Evolutionary conservation across 2,888 invertebrate genomes (phyloP).

Genomic region (Tetheella fluctuosa): DNA sequence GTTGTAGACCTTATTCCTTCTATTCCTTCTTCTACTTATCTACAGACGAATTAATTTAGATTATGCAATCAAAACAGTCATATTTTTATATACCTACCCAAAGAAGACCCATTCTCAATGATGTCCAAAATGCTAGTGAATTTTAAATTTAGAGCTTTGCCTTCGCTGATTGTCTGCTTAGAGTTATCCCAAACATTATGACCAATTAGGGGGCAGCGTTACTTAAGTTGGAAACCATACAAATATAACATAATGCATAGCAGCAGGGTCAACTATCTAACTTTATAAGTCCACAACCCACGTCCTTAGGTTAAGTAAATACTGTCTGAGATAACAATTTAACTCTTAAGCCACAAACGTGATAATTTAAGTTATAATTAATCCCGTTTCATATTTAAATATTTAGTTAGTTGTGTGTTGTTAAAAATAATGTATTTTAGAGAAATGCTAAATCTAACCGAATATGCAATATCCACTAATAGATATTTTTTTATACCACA

Average conservation of each 20-base stretch:
- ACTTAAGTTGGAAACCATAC: not conserved
- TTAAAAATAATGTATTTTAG: not conserved
- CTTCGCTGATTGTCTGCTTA: no score
- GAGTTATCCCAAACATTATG: not conserved
- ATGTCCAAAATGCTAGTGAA: no score
- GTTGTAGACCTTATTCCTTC: no score
- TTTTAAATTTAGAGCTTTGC: no score
- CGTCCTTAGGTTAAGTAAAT: conserved; percentile 5
- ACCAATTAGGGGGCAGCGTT: not conserved
- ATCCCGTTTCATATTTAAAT: not conserved
- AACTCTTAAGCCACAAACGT: not conserved
- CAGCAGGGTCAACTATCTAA: conserved; percentile 19
- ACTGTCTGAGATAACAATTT: conserved; percentile 5
- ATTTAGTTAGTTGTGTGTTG: not conserved
- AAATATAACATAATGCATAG: conserved; percentile 11
- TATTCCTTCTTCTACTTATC: no score
- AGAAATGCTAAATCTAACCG: not conserved
- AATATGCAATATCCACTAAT: no score
- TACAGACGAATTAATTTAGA: no score
- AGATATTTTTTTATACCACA: no score
- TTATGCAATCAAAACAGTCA: no score
- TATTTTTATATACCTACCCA: no score
- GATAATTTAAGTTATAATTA: not conserved
- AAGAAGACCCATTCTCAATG: no score
- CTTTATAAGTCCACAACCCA: conserved; percentile 18